Percentiles rank a stretch among this genome's conserved stretches.
Evolutionary conservation across 2,888 invertebrate species (phyloP).

Genomic region (Brenthis daphne): DNA sequence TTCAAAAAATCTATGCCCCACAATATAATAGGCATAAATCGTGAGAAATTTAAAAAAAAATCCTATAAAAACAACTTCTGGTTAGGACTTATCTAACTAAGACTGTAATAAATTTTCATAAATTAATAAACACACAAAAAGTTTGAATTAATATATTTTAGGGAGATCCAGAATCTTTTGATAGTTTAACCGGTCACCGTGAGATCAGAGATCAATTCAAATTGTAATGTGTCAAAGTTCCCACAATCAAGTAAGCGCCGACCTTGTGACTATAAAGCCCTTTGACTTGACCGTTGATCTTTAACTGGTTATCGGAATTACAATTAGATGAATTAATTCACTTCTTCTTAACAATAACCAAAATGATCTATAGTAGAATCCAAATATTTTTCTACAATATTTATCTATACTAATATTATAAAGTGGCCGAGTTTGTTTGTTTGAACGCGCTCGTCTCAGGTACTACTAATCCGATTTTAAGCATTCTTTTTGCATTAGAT

Average conservation of each 20-base stretch:
- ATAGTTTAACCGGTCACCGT: slow-evolving; percentile 58
- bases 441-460: too few species aligned
- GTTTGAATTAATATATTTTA: slow-evolving; percentile 56
- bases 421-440: too few species aligned
- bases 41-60: slow-evolving; percentile 29
- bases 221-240: slow-evolving; percentile 55
- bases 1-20: too few species aligned
- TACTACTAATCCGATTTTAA: too few species aligned
- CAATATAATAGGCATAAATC: not conserved
- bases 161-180: slow-evolving; percentile 51
- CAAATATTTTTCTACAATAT: too few species aligned
- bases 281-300: slow-evolving; percentile 73
- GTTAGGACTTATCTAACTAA: not conserved
- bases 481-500: too few species aligned
- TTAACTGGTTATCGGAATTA: slow-evolving; percentile 34
- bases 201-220: slow-evolving; percentile 65
- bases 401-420: too few species aligned
- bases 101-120: slow-evolving; percentile 52
- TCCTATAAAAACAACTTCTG: not conserved
- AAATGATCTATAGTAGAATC: too few species aligned
- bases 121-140: slow-evolving; percentile 61
- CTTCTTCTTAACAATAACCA: not conserved
- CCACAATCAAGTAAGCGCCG: slow-evolving; percentile 63
- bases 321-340: not conserved
- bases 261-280: slow-evolving; percentile 58